Evolutionary conservation across 1,140 invertebrate genomes (phyloP).

Genomic region (Drosophila carrolli): DNA sequence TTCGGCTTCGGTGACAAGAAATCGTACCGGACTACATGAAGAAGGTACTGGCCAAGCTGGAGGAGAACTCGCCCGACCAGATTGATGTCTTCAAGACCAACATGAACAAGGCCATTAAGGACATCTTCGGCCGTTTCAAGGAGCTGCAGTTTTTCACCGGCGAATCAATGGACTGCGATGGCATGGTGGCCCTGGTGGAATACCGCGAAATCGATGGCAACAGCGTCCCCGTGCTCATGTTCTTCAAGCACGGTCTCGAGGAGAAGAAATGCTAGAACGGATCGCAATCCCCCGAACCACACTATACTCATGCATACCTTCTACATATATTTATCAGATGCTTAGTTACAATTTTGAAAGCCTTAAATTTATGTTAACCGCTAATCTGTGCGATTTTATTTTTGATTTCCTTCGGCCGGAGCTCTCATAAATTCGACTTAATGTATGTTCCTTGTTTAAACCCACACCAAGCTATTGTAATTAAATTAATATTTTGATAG

Average conservation of each 20-base stretch:
- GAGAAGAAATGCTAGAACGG: constrained; percentile 95
- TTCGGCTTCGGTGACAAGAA: constrained; percentile 95
- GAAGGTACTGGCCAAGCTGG: constrained; percentile 94
- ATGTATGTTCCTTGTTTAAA: constrained; percentile 46
- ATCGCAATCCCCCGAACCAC: neutral
- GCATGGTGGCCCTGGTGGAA: constrained; percentile 96
- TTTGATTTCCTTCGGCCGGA: constrained; percentile 48
- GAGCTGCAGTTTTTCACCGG: constrained; percentile 98
- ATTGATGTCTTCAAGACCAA: constrained; percentile 96
- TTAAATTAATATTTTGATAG: constrained; percentile 73
- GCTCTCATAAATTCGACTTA: constrained; percentile 39
- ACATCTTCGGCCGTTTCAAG: constrained; percentile 95
- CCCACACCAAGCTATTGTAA: constrained; percentile 52
- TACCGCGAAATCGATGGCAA: constrained; percentile 95
- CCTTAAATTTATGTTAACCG: constrained; percentile 66
- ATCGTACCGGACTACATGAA: constrained; percentile 98
- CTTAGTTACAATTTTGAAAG: constrained; percentile 60
- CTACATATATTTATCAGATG: constrained; percentile 55
- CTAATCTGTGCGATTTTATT: constrained; percentile 46
- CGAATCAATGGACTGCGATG: constrained; percentile 97
- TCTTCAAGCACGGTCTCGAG: constrained; percentile 97
- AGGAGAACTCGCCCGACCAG: constrained; percentile 92
- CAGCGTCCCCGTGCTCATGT: constrained; percentile 94
- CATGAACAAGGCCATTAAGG: constrained; percentile 98
- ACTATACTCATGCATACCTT: constrained; percentile 69